Base-by-base conservation (phyloP, 30 jellyfish, hydroid and myxozoan genomes). In the Pelagia noctiluca region DNA sequence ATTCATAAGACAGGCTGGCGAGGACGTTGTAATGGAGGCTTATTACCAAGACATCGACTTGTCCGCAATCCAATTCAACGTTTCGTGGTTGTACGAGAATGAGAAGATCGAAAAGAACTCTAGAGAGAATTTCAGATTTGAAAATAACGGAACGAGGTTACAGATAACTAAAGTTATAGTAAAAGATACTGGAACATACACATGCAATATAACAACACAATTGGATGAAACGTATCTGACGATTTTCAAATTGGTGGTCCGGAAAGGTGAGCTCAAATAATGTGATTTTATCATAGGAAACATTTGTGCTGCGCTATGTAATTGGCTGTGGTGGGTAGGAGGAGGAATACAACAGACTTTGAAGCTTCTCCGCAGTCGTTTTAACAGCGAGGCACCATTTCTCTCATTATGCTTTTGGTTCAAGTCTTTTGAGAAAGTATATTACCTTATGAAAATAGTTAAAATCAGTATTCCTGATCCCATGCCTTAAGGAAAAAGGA, bases 181-280 rank as follows among this genome's bases (percentile, higher is more conserved):
- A 62, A 19, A 23, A 23, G 92, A 82, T 46, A 65, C 82, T 25
- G 92, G 92, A 1, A 64, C 21, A 0, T 82, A 82, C 73, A 50
- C 35, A 42, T 69, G 86, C 61, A n/a, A 52, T 22, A 5, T 70
- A 1, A 29, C 23, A 5, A 50, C 49, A 11, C 25, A 47, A 25
- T 24, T 33, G 21, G 57, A 36, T 32, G 0, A 71, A 8, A 69
- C 73, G 23, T 82, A 2, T 28, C 10, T 82, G 42, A 82, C 92
- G 1, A 29, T 50, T 18, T 69, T 82, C 53, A 70, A 63, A 30
- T 42, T 82, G 33, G 34, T 82, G 54, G 80, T 82, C 3, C 83
- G 36, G 11, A 53, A 31, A 50, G 67, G 92, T 82, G 35, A 82
- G 86, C n/a, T n/a, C n/a, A n/a, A n/a, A n/a, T n/a, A n/a, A n/a